Percentiles rank a stretch among this genome's conserved stretches.
These are phyloP conservation scores for Deilephila elpenor DNA, from an alignment of 2,888 invertebrate species.

Conservation along the genomic window DNA sequence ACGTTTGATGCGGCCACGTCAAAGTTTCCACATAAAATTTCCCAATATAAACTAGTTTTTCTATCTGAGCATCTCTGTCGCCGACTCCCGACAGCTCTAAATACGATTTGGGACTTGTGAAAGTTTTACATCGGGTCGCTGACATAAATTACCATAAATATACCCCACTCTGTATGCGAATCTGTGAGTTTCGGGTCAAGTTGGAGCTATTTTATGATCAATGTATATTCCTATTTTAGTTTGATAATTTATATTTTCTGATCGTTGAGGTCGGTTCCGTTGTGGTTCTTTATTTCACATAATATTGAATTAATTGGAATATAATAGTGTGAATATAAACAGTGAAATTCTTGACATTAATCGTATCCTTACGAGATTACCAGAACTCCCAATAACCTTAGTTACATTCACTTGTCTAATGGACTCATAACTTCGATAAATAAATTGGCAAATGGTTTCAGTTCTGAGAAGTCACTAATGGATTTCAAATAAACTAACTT, in stretches of 20 bases:
- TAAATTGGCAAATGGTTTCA: no score
- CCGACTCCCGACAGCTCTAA: constrained; percentile 47
- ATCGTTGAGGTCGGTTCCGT: neutral
- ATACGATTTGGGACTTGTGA: constrained; percentile 61
- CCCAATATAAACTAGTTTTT: constrained; percentile 34
- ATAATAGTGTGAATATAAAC: no score
- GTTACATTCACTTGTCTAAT: no score
- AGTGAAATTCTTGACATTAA: no score
- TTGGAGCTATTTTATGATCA: constrained; percentile 41
- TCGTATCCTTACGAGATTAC: no score
- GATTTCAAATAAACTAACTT: no score
- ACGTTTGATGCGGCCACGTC: constrained; percentile 32
- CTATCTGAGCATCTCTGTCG: constrained; percentile 31
- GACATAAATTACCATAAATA: constrained; percentile 71
- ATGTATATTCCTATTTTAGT: constrained; percentile 41
- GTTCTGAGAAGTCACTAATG: no score
- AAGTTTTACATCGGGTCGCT: constrained; percentile 64
- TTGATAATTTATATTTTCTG: neutral
- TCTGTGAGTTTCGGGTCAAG: constrained; percentile 51
- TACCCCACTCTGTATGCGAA: constrained; percentile 58
- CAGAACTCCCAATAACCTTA: no score
- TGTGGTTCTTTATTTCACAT: neutral
- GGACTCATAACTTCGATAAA: no score
- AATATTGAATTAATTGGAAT: no score
- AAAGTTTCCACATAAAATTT: constrained; percentile 34